Evolutionary conservation across 2,888 invertebrate species (phyloP), one percentile per base, ranked within the genome.

Genomic region (Tridacna gigas): DNA sequence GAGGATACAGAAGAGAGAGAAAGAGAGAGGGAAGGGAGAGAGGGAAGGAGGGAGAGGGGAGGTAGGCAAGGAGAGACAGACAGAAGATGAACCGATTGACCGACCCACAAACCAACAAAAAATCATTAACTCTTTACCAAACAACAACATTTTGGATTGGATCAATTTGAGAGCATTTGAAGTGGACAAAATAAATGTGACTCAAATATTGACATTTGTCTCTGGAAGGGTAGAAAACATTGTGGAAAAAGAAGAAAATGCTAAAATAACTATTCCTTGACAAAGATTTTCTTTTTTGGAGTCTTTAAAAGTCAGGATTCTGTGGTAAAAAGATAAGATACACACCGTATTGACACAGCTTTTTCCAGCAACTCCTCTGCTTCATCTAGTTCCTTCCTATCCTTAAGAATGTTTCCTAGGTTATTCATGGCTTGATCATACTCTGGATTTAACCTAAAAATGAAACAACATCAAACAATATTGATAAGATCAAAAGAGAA

Each of bases 391-490:
- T 96, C 94, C 56, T 96, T 96, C 88, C 96, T 95, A 92, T 97
- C 97, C 94, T 97, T 97, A 26, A 97, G 95, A 86, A 98, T 95
- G 95, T 98, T 98, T 0, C 97, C 98, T 88, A 98, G 96, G 95
- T 98, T 98, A 94, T 98, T 98, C 97, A 98, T 97, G 0, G 98
- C 98, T 95, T 98, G 98, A 94, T 98, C 97, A 88, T 93, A 93
- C 18, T 88, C 76, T 7, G 91, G 91, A 77, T 92, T 92, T 74
- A 93, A 86, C 28, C 93, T 93, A 86, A n/a, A 81, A 69, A 18
- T 7, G 37, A 37, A 2, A 37, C 2, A 37, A 37, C 37, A 37
- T 37, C 7, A 7, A 7, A 60, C 9, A 60, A 4, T 4, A 60
- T 1, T 67, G 15, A 15, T 7, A 37, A 37, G 37, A 37, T 37